Base-by-base conservation (phyloP, 2,113 vertebrate genomes). In the Epinephelus fuscoguttatus region DNA sequence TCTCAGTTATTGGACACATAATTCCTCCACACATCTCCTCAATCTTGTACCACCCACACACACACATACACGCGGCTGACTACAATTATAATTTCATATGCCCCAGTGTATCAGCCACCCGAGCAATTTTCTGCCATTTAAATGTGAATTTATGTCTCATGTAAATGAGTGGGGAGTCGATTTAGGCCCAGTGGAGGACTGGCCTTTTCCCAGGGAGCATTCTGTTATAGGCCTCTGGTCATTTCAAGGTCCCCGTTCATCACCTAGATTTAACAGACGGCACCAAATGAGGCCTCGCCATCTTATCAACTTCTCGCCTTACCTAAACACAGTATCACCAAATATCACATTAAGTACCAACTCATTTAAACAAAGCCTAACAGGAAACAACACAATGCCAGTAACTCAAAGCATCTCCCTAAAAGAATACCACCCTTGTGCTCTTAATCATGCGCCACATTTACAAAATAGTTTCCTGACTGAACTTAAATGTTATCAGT, bases 191-290 rank as follows among this genome's bases (percentile, higher is more conserved):
- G 84, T 89, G 93, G 95, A 95, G 89, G 89, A 91, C 88, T 96
- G 96, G 96, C 96, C 95, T 97, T 97, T 96, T 88, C 84, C 67
- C 91, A 93, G 75, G 70, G 45, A 90, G 91, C 92, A 91, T 92
- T 88, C 90, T 94, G 60, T 91, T 87, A 91, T 56, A 85, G 75
- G 27, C 67, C 62, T 89, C 49, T 85, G 84, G 74, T 86, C 86
- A 82, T 90, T 83, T 85, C 83, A 81, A 80, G 77, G 80, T 78
- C 82, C 76, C 73, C 23, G 56, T 85, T 91, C 77, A 67, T 86
- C 82, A 83, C 78, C 75, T 87, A 76, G 23, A 78, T 87, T 84
- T 84, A 75, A 84, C 71, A 57, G 53, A 84, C 3, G 0, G 45
- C 19, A 4, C 42, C 19, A 13, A 89, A 81, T 66, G 70, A 84